Evolutionary conservation across 2,797 vertebrate genomes (phyloP).

Genomic region (Clarias platycephalus): DNA sequence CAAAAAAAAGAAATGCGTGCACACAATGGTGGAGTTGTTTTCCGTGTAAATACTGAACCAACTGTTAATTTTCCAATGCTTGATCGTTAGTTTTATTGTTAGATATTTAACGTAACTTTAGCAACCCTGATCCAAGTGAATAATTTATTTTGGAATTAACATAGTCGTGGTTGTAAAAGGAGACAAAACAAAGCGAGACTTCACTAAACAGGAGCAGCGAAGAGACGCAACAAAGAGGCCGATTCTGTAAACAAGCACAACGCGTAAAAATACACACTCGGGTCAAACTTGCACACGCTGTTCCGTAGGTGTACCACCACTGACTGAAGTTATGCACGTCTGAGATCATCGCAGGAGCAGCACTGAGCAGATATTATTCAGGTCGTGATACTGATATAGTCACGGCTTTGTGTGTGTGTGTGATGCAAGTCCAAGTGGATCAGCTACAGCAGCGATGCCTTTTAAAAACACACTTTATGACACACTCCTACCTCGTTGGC

Average conservation of each 20-base stretch:
- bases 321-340: not conserved
- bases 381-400: not conserved
- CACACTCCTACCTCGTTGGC: not conserved
- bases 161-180: not conserved
- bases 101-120: not conserved
- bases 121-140: not conserved
- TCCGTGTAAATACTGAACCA: not conserved
- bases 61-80: not conserved
- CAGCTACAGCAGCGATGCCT: not conserved
- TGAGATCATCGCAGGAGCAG: not conserved
- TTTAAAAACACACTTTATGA: not conserved
- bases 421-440: not conserved
- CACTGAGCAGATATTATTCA: not conserved
- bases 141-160: not conserved
- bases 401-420: not conserved
- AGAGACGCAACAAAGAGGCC: not conserved
- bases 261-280: not conserved
- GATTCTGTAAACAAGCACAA: not conserved
- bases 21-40: not conserved
- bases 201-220: not conserved
- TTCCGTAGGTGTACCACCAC: not conserved
- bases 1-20: not conserved
- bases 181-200: not conserved
- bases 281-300: not conserved
- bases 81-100: not conserved